Conservation (phyloP, 2,888 invertebrate genomes). For the Trissoscelio sp. region DNA sequence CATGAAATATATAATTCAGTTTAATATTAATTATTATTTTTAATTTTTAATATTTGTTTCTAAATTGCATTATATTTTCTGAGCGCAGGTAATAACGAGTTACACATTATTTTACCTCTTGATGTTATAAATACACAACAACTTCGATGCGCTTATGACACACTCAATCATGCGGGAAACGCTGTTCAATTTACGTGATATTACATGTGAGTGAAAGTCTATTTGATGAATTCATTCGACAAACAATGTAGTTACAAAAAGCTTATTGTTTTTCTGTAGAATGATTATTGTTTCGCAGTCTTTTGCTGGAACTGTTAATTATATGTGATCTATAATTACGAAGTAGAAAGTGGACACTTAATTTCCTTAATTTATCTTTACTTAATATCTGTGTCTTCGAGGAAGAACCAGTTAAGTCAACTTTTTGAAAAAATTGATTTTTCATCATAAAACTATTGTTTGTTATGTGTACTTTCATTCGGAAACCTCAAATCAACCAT, state of each 20-base stretch:
- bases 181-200: not conserved
- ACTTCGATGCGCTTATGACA: not conserved
- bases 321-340: not conserved
- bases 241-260: not conserved
- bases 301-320: not conserved
- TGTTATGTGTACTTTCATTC: too few relatives aligned
- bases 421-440: too few relatives aligned
- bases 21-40: too few relatives aligned
- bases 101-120: not conserved
- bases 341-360: not conserved
- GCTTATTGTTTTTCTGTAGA: not conserved
- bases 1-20: too few relatives aligned
- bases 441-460: too few relatives aligned
- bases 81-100: not conserved
- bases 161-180: not conserved
- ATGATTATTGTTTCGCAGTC: constrained; percentile 5
- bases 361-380: not conserved
- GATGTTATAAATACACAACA: too few relatives aligned
- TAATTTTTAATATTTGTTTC: not conserved
- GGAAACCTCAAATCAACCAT: too few relatives aligned
- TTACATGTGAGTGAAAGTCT: constrained; percentile 1
- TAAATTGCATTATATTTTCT: not conserved
- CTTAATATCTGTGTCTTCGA: too few relatives aligned
- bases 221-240: constrained; percentile 2
- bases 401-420: too few relatives aligned